These are phyloP conservation scores for Linyphia triangularis DNA, from an alignment of 2,888 invertebrate species.

Conservation along the genomic window DNA sequence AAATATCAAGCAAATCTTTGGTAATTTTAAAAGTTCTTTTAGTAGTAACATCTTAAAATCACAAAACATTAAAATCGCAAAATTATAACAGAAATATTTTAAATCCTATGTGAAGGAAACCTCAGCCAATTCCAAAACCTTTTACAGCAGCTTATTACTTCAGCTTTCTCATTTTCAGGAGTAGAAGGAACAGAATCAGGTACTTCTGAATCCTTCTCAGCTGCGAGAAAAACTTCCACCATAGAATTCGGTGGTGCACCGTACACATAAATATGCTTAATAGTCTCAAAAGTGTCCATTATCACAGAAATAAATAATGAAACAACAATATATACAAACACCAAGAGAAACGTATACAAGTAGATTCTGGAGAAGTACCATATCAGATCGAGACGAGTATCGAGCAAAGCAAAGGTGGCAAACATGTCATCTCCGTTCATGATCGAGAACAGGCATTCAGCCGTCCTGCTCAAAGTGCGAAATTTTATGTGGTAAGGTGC, in stretches of 20 bases:
- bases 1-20: neutral
- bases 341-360: constrained; percentile 95
- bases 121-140: constrained; percentile 18
- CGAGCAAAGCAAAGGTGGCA: constrained; percentile 97
- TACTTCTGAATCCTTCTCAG: neutral
- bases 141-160: neutral
- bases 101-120: neutral
- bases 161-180: neutral
- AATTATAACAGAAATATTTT: neutral
- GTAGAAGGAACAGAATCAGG: neutral
- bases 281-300: constrained; percentile 99
- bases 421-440: constrained; percentile 99
- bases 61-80: neutral
- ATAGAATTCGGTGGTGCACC: constrained; percentile 88
- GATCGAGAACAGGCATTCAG: constrained; percentile 96
- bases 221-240: constrained; percentile 55
- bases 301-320: constrained; percentile 99
- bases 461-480: constrained; percentile 91
- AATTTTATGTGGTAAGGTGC: constrained; percentile 99
- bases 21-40: neutral
- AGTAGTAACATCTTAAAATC: neutral
- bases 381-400: constrained; percentile 86
- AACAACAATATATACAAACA: constrained; percentile 98
- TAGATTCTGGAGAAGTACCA: constrained; percentile 98
- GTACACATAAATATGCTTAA: constrained; percentile 92